Conservation (phyloP, 2,888 invertebrate genomes). For the Agrochola macilenta region DNA sequence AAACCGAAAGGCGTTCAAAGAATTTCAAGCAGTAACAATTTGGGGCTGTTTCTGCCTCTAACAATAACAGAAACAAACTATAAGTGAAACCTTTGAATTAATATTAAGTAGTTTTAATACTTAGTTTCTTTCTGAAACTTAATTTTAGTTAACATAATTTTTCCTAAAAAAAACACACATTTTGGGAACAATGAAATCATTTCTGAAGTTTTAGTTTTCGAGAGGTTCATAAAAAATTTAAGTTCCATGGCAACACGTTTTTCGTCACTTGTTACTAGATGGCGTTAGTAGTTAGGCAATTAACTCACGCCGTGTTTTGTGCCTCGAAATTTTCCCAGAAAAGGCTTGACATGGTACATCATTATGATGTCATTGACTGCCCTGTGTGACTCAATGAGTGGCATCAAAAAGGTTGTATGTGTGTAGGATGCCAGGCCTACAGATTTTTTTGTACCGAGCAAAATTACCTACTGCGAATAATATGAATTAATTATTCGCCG, state of each 20-base stretch:
- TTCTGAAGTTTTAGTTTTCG: neutral
- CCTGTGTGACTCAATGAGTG: slow-evolving; percentile 22
- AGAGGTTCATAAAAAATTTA: neutral
- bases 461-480: too few relatives aligned
- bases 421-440: slow-evolving; percentile 2
- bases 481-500: neutral
- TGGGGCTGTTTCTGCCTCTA: neutral
- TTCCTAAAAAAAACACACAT: neutral
- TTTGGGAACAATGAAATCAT: neutral
- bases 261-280: slow-evolving; percentile 22
- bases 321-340: slow-evolving; percentile 36
- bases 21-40: slow-evolving; percentile 3
- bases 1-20: neutral
- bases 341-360: slow-evolving; percentile 32
- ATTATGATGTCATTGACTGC: slow-evolving; percentile 52
- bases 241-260: slow-evolving; percentile 16
- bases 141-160: neutral
- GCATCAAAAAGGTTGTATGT: slow-evolving; percentile 33
- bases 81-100: neutral
- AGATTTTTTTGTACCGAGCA: neutral
- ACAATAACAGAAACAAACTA: neutral
- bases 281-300: slow-evolving; percentile 36
- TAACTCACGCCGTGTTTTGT: slow-evolving; percentile 11
- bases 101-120: neutral
- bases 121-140: neutral